Evolutionary conservation across 2,888 invertebrate genomes (phyloP).

Genomic region (Tiphia femorata): DNA sequence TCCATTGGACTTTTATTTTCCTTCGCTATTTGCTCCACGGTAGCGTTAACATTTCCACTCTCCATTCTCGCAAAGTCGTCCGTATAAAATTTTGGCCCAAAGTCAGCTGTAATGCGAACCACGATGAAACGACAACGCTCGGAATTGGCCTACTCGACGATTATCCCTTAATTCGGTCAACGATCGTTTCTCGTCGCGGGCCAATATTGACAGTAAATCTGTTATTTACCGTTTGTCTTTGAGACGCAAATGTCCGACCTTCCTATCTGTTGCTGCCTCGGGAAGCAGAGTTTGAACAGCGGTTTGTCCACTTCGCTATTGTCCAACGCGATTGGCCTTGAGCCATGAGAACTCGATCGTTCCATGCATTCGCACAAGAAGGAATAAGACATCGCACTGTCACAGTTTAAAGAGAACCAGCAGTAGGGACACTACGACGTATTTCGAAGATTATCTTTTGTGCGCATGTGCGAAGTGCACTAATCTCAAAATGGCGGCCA

Average conservation of each 20-base stretch:
- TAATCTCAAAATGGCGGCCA: no score
- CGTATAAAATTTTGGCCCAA: slow-evolving; percentile 55
- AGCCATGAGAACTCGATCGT: slow-evolving; percentile 31
- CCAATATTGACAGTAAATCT: no score
- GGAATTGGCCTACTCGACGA: not conserved
- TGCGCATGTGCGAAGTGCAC: no score
- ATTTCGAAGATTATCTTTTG: no score
- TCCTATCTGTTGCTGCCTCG: slow-evolving; percentile 52
- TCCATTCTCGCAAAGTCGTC: slow-evolving; percentile 26
- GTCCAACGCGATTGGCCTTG: slow-evolving; percentile 11
- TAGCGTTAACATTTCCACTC: slow-evolving; percentile 32
- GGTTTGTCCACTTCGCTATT: slow-evolving; percentile 47
- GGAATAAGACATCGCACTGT: no score
- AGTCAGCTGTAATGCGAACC: slow-evolving; percentile 3
- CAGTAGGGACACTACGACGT: no score
- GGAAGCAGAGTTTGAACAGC: slow-evolving; percentile 59
- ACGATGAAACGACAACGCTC: not conserved
- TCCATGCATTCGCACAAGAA: no score
- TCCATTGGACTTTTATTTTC: slow-evolving; percentile 42
- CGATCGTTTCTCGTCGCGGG: no score
- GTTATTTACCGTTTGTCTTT: slow-evolving; percentile 52
- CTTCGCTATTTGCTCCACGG: slow-evolving; percentile 36
- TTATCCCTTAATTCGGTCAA: not conserved
- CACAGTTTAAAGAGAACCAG: no score
- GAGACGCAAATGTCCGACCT: slow-evolving; percentile 47